Evolutionary conservation across 1,140 invertebrate genomes (phyloP).

Genomic region (Physella acuta): DNA sequence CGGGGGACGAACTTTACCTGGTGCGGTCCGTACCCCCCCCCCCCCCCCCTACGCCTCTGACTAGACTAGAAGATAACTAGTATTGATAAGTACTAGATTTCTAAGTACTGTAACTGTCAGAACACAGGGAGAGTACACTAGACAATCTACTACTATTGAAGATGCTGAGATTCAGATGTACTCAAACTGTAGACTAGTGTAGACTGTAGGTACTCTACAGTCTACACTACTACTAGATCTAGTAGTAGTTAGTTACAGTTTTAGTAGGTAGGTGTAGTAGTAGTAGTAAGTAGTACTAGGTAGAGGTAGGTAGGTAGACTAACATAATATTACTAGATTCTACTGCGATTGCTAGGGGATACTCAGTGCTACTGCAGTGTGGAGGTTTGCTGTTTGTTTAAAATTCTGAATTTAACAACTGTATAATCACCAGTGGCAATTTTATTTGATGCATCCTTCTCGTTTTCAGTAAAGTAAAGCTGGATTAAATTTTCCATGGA

Average conservation of each 20-base stretch:
- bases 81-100: background rate
- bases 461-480: background rate
- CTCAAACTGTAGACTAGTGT: background rate
- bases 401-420: background rate
- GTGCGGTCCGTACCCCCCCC: background rate
- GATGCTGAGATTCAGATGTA: background rate
- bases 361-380: background rate
- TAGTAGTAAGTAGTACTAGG: background rate
- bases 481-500: slow-evolving; percentile 8
- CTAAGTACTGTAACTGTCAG: background rate
- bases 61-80: background rate
- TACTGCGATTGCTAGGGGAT: background rate
- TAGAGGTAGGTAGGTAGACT: background rate
- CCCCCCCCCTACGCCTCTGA: too few species aligned
- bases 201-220: background rate
- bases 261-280: background rate
- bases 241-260: background rate
- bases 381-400: too few species aligned
- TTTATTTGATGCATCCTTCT: slow-evolving; percentile 7
- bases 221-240: background rate
- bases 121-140: background rate
- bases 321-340: background rate
- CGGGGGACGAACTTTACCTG: background rate
- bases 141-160: background rate
- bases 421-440: slow-evolving; percentile 6